Conservation (phyloP, 2,797 vertebrate genomes). For the Cheirogaleus major region DNA sequence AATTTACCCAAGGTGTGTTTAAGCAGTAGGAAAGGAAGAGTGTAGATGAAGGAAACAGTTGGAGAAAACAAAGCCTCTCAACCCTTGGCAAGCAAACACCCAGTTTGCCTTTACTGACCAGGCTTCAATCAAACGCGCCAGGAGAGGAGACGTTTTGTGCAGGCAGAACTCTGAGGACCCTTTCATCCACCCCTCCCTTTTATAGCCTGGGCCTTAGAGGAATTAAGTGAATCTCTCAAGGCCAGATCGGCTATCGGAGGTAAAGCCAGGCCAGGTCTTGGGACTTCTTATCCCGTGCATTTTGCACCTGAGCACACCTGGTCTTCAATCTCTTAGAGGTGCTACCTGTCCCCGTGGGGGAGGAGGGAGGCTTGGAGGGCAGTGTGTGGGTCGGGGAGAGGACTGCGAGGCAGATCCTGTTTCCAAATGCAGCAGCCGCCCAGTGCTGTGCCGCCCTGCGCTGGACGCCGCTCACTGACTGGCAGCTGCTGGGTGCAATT, state of each 20-base stretch:
- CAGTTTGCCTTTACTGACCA: neutral
- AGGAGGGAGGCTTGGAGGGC: neutral
- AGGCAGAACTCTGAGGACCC: neutral
- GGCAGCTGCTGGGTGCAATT: neutral
- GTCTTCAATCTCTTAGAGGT: neutral
- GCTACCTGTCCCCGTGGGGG: neutral
- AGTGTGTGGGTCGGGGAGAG: neutral
- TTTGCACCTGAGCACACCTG: neutral
- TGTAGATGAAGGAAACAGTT: neutral
- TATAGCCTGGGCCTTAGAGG: neutral
- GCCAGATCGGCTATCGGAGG: neutral
- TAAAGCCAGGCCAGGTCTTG: neutral
- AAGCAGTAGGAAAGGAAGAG: neutral
- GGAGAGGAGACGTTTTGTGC: neutral
- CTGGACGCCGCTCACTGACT: neutral
- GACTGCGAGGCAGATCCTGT: rapidly evolving
- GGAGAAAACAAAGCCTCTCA: neutral
- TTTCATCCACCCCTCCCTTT: neutral
- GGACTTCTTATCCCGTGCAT: too few relatives aligned
- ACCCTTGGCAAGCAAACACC: neutral
- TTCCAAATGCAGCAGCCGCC: neutral
- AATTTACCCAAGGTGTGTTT: neutral
- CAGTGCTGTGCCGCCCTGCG: rapidly evolving
- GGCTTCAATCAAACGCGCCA: neutral
- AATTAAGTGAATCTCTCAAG: too few relatives aligned